Evolutionary conservation across 2,888 invertebrate species (phyloP).

Genomic region (Limnephilus marmoratus): DNA sequence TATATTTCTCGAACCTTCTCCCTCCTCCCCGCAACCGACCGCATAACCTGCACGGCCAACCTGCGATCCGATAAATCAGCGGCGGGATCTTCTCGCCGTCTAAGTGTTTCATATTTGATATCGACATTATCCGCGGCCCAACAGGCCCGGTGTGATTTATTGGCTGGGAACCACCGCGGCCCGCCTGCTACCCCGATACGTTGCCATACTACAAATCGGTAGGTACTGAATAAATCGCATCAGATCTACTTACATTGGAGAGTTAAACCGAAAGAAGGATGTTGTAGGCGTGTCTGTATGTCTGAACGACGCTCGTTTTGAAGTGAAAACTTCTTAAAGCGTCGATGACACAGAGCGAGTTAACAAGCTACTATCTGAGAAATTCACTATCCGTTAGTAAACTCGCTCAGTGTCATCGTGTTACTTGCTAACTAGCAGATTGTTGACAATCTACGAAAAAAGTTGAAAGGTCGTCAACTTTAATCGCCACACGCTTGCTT

Average conservation of each 20-base stretch:
- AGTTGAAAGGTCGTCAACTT: no score
- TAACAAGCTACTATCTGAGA: no score
- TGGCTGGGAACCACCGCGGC: neutral
- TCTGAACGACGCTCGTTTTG: neutral
- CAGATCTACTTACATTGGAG: neutral
- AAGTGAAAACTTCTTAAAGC: no score
- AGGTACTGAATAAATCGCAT: neutral
- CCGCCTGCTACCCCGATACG: neutral
- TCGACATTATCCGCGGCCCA: neutral
- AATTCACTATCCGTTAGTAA: no score
- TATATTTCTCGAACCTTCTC: neutral
- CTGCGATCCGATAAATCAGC: neutral
- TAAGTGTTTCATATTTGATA: constrained; percentile 28
- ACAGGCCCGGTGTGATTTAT: neutral
- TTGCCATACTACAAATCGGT: neutral
- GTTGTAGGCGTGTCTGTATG: neutral
- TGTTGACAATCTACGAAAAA: no score
- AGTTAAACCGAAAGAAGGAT: neutral
- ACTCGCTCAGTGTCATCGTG: no score
- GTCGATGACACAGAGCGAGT: no score
- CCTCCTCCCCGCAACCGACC: neutral
- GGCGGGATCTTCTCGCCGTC: neutral
- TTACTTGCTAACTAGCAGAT: no score
- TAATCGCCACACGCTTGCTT: no score
- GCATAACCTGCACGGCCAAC: neutral